These are phyloP conservation scores for Trachelus iudaicus DNA, from an alignment of 2,888 invertebrate genomes.

Conservation along the genomic window DNA sequence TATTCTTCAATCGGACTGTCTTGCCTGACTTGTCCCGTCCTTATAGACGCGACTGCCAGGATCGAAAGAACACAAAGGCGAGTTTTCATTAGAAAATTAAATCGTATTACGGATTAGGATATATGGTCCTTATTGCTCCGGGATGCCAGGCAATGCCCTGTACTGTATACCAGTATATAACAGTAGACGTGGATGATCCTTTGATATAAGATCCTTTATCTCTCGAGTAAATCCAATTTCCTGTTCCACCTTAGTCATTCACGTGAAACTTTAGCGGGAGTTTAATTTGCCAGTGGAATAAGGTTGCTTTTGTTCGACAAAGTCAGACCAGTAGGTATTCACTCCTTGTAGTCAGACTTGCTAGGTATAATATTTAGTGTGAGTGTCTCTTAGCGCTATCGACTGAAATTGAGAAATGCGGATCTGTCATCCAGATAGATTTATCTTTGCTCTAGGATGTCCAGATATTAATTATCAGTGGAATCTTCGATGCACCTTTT, in stretches of 20 bases:
- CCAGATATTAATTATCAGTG: neutral
- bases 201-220: neutral
- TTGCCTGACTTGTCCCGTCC: constrained; percentile 1
- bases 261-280: neutral
- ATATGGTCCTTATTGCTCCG: neutral
- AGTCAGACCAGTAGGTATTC: neutral
- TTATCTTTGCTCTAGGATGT: neutral
- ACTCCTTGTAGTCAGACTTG: neutral
- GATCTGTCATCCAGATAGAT: neutral
- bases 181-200: neutral
- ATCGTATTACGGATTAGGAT: constrained; percentile 33
- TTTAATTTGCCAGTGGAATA: neutral
- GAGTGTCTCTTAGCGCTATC: neutral
- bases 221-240: neutral
- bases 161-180: neutral
- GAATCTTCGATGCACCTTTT: neutral
- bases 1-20: constrained; percentile 21
- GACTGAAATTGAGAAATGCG: neutral
- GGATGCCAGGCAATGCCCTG: neutral
- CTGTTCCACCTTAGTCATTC: neutral
- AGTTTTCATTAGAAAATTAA: constrained; percentile 26
- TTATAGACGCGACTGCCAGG: constrained; percentile 9
- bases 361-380: neutral
- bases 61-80: constrained; percentile 22
- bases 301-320: neutral